Evolutionary conservation across 2,888 invertebrate species (phyloP), one percentile per base, ranked within the genome.

Genomic region (Lochmaea capreae): DNA sequence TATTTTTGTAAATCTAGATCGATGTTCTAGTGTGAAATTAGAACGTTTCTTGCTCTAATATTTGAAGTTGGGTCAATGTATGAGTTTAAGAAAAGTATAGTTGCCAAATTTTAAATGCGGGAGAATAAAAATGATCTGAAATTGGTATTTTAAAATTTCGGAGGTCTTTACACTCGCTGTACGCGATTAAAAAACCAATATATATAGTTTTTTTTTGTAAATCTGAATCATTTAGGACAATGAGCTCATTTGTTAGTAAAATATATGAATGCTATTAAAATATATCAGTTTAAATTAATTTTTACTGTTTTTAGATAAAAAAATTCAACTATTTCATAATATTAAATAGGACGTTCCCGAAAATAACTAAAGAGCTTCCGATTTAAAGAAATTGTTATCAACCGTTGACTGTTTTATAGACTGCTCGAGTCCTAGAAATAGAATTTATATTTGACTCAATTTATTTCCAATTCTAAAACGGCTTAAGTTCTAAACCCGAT

Each of bases 391-490:
- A 73, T 73, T 63, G 72, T 67, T 42, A 39, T 68, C 67, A 57
- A 49, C 62, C 43, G 72, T 73, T 73, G 72, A 73, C 68, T 68
- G 68, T 65, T 73, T 73, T 73, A 73, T 68, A n/a, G 16, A 68
- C 66, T 66, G 66, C 26, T 63, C 39, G 61, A 18, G 22, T 46
- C 22, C 72, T 61, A 43, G 58, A 68, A 70, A 70, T 70, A 70
- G 68, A 68, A 66, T 26, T 11, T 43, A 49, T 62, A 52, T 72
- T 61, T 57, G 63, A 63, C 18, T 63, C 70, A 70, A 70, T 63
- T 70, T 43, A 62, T 16, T 59, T 62, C 43, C 2, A 62, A 42
- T 16, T 16, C 14, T 16, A 18, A 67, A 42, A 43, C 46, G 43
- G 16, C 14, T 62, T 46, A 14, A 18, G 10, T 65, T 43, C n/a